Base-by-base conservation (phyloP, 2,113 vertebrate species). In the Anthoscopus minutus region DNA sequence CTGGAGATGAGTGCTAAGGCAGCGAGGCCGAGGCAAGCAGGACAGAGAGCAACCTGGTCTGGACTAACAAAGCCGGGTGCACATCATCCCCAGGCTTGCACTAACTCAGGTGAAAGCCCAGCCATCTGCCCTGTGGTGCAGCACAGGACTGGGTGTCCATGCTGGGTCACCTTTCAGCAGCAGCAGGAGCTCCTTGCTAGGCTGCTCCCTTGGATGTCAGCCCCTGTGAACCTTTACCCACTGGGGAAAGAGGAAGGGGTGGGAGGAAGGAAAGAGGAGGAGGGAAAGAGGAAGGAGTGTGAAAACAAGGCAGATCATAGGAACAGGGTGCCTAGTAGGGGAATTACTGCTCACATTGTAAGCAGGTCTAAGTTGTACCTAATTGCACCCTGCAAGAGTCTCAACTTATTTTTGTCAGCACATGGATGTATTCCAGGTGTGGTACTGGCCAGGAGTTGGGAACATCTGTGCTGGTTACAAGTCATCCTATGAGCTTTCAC, bases 101-200 rank as follows among this genome's bases (percentile, higher is more conserved):
- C 25, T 40, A 38, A 27, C 42, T 15, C 27, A 12, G 47, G 47
- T 2, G 4, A 31, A 86, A 91, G 64, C 84, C 35, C 81, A 70
- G 1, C 40, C 48, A 4, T 9, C 44, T 77, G 76, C 53, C 17
- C 64, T 45, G 60, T 60, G 61, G 14, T 60, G 54, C 23, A 48
- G 45, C 73, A 15, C 56, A 66, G 38, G 23, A 28, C 11, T 1
- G 2, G 6, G 1, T 0, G 1, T 21, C 21, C 19, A 1, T 45
- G 40, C 30, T 17, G 35, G 22, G 27, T 33, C 30, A 15, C 44
- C 27, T 72, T 61, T 6, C 82, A 92, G 71, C 58, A 61, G 15
- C 57, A 69, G 51, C 81, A 66, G 58, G 42, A 77, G 2, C 11
- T 24, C n/a, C 65, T 38, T 23, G 45, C 38, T 50, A 5, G 11